Evolutionary conservation across 2,797 vertebrate species (phyloP).

Genomic region (Steatocranus sp.): DNA sequence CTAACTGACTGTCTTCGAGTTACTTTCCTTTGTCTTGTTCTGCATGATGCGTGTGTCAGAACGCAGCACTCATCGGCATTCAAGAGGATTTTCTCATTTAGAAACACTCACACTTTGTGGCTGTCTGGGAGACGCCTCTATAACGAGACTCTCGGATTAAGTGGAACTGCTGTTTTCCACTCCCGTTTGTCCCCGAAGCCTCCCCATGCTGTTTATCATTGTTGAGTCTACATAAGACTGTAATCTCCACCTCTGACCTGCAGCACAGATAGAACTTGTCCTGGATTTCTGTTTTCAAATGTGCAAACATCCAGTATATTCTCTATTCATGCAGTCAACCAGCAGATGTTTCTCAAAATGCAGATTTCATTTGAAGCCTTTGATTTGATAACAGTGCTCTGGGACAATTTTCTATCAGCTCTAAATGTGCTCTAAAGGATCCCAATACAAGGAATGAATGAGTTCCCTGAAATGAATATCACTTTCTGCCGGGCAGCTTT

Average conservation of each 20-base stretch:
- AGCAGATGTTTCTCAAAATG: not conserved
- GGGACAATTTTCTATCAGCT: constrained; percentile 40
- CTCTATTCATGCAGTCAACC: not conserved
- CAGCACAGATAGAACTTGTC: constrained; percentile 42
- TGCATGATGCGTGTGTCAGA: constrained; percentile 55
- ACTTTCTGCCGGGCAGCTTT: constrained; percentile 60
- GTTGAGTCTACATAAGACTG: not conserved
- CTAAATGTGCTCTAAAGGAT: not conserved
- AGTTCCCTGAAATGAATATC: not conserved
- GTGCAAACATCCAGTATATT: not conserved
- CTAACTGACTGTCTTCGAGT: constrained; percentile 1
- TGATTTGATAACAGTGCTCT: not conserved
- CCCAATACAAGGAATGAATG: not conserved
- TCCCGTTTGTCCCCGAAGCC: constrained; percentile 20
- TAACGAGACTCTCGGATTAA: not conserved
- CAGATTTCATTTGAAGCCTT: not conserved
- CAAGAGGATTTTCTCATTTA: constrained; percentile 13
- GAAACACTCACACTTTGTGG: not conserved
- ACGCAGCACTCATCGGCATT: constrained; percentile 20
- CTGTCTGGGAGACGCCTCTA: not conserved
- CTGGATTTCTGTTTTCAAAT: not conserved
- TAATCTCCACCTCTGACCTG: constrained; percentile 18
- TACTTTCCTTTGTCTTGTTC: constrained; percentile 26
- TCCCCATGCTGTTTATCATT: constrained; percentile 26
- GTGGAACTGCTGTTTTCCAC: constrained; percentile 7